phyloP scores from a whole-genome alignment of 1,140 invertebrate species.

The Drosophila saltans region DNA sequence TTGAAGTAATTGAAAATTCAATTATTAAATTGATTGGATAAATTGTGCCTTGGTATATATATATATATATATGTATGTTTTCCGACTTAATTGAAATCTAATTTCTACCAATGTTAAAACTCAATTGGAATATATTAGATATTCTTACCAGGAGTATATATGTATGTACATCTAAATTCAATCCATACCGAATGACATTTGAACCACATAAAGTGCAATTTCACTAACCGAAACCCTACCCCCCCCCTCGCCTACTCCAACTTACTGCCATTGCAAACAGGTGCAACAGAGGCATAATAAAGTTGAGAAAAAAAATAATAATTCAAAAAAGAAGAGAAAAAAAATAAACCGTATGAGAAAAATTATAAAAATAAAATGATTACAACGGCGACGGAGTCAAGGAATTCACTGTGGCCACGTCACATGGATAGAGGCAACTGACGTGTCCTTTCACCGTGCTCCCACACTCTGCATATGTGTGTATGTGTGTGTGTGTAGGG shows the following conservation, averaged over 20 bases:
- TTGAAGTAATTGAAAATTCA: slow-evolving; percentile 5
- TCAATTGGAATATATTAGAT: not conserved
- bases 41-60: not conserved
- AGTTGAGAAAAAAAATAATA: not conserved
- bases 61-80: too few species aligned
- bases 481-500: slow-evolving; percentile 2
- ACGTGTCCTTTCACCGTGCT: slow-evolving; percentile 15
- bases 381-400: slow-evolving; percentile 10
- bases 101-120: not conserved
- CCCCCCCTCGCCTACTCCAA: not conserved
- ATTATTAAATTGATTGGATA: slow-evolving; percentile 12
- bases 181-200: not conserved
- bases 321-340: not conserved
- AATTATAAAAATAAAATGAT: slow-evolving; percentile 20
- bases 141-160: not conserved
- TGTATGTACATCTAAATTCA: not conserved
- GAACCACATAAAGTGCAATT: not conserved
- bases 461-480: not conserved
- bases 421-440: slow-evolving; percentile 8
- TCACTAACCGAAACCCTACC: not conserved
- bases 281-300: slow-evolving; percentile 4
- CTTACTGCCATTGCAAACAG: not conserved
- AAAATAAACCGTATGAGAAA: not conserved
- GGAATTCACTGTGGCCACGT: slow-evolving; percentile 19
- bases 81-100: slow-evolving; percentile 3